Evolutionary conservation across 2,113 vertebrate species (phyloP), one percentile per base, ranked within the genome.

Genomic region (Albula glossodonta): DNA sequence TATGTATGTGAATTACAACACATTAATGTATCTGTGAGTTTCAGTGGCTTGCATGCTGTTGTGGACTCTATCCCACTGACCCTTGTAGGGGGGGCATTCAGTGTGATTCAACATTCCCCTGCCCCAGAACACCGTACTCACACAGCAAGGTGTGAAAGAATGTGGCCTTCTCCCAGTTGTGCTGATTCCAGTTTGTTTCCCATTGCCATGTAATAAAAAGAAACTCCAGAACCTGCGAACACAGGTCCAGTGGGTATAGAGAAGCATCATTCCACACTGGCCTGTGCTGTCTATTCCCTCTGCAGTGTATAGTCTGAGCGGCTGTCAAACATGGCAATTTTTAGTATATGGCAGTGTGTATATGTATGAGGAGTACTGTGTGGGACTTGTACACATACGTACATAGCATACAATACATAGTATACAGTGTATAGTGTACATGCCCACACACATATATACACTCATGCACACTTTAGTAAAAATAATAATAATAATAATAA

Each of bases 161-260:
- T 22, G 80, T 81, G 80, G 2, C 51, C 25, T 15, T 5, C 13
- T 51, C 80, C 80, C 80, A 52, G 80, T 17, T 50, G 50, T 22
- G 51, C 51, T n/a, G 48, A 50, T n/a, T 2, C 8, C 13, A 53
- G 80, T 53, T 81, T 81, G 22, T 81, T 81, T 52, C 50, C 50
- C 15, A 51, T 51, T 81, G 80, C 80, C 5, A 8, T 52, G 50
- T 81, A 81, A 81, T 81, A 81, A 81, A 74, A 10, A 31, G 70
- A 31, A 74, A 81, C 51, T 25, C 10, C 80, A 19, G 80, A 25
- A 80, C 15, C 79, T 81, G 41, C 51, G 1, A 81, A 51, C 79
- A 81, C 49, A 19, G 31, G 19, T 50, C 79, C 17, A 4, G 2
- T 51, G 80, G 51, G 49, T n/a, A 53, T 2, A n/a, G 22, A 2